Evolutionary conservation across 2,797 vertebrate genomes (phyloP).

Genomic region (Pseudocheirus occidentalis): DNA sequence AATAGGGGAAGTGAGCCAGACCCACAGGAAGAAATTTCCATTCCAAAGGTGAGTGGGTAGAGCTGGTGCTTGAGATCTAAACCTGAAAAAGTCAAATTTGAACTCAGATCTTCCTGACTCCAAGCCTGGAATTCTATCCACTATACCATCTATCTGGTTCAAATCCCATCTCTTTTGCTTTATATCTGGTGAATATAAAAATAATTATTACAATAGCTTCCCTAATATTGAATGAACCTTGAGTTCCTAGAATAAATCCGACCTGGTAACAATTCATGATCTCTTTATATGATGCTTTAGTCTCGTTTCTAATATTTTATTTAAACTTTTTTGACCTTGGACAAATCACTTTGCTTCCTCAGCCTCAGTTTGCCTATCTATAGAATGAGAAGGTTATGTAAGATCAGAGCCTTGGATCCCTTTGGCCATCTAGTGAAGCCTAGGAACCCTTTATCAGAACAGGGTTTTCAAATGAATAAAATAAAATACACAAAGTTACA

Average conservation of each 20-base stretch:
- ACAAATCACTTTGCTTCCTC: not conserved
- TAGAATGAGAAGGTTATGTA: not conserved
- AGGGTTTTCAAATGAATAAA: not conserved
- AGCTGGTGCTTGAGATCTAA: not conserved
- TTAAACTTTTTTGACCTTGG: not conserved
- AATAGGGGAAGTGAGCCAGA: constrained; percentile 51
- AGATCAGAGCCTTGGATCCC: not conserved
- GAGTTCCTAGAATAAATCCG: no score
- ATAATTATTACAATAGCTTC: no score
- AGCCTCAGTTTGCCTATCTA: not conserved
- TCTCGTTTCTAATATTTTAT: no score
- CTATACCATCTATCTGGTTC: not conserved
- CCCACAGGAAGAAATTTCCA: constrained; percentile 25
- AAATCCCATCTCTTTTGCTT: not conserved
- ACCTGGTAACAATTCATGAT: no score
- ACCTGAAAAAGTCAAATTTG: not conserved
- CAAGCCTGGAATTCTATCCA: not conserved
- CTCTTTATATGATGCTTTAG: no score
- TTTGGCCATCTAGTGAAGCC: not conserved
- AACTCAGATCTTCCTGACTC: not conserved
- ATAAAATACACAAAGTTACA: not conserved
- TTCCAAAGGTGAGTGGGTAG: not conserved
- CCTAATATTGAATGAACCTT: no score
- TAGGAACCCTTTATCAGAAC: not conserved
- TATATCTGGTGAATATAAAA: not conserved